Evolutionary conservation across 2,888 invertebrate species (phyloP), one percentile per base, ranked within the genome.

Genomic region (Cerceris rybyensis): DNA sequence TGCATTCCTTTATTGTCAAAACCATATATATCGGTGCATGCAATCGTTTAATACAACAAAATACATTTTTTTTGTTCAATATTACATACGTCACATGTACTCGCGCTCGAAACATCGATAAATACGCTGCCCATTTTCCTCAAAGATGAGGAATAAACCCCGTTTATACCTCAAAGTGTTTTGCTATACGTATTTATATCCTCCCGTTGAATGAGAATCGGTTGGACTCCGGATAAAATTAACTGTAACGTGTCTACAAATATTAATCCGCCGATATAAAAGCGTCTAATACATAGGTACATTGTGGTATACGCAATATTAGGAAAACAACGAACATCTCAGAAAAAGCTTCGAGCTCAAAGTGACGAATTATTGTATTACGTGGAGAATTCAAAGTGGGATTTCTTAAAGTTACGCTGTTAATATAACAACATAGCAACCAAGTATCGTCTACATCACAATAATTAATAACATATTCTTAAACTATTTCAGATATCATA

Each of bases 51-150:
- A 59, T 55, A 28, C 11, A 42, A 59, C 43, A 2, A 59, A 59
- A 43, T 16, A 59, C 43, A 16, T 42, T 59, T 59, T 59, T 11
- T 52, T 14, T 14, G 7, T n/a, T 55, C 11, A 2, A 50, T 13
- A 7, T 50, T 50, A 73, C 67, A 50, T 50, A 6, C 43, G 42
- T 75, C 66, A 67, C 58, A 17, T 67, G 46, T 67, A 13, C 13
- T 46, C 46, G 46, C 11, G 11, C 11, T 46, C 46, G 46, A 46
- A 46, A 46, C 6, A 46, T 46, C 46, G 46, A 46, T 46, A 46
- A 46, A 46, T 46, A 11, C 11, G 46, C 6, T 11, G 8, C 11
- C 11, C 46, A 46, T 46, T 46, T 8, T 46, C 6, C 9, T 43
- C 43, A 9, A 7, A 43, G 7, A 43, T 43, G 6, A 43, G 6